Evolutionary conservation across 2,888 invertebrate species (phyloP), one percentile per base, ranked within the genome.

Genomic region (Exephanes ischioxanthus): DNA sequence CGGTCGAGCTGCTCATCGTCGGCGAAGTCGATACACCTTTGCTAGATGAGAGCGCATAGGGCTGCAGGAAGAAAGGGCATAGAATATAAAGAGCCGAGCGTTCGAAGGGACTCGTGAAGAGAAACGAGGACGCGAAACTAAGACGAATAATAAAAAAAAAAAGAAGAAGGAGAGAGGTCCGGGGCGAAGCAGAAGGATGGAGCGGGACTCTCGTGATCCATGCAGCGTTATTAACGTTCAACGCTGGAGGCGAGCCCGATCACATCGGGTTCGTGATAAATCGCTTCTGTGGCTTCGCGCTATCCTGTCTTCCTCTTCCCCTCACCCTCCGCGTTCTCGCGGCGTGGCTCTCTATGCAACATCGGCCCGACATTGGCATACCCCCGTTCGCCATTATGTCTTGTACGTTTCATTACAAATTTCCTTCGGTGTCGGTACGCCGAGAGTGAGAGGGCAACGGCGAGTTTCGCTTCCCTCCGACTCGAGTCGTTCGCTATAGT

Each of bases 201-300:
- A 67, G 76, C 73, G 83, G 82, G 81, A 83, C 86, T 88, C 90
- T 90, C 90, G 92, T 92, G 92, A 92, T 92, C 91, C 91, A 90
- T 89, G 90, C 90, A 89, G 90, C 90, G 92, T 93, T 93, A 93
- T 93, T 93, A 93, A 93, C 92, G 92, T 92, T 91, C 91, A 91
- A 91, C 89, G 91, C 92, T 91, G 90, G 91, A 91, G 92, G 92
- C 92, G 89, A 91, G 90, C 89, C 91, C 90, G 92, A 93, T 93
- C 92, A 92, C 92, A 92, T 91, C 90, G 89, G 86, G 89, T 91
- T 92, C 91, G 91, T 93, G 92, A 93, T 93, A 92, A 93, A 93
- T 93, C 92, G 92, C 91, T 91, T 87, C 91, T 88, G 90, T 92
- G 91, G 90, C 90, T 92, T 90, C 89, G 83, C 80, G 41, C 85